Conservation (phyloP, 2,888 invertebrate species). For the Chalcosyrphus nemorum region DNA sequence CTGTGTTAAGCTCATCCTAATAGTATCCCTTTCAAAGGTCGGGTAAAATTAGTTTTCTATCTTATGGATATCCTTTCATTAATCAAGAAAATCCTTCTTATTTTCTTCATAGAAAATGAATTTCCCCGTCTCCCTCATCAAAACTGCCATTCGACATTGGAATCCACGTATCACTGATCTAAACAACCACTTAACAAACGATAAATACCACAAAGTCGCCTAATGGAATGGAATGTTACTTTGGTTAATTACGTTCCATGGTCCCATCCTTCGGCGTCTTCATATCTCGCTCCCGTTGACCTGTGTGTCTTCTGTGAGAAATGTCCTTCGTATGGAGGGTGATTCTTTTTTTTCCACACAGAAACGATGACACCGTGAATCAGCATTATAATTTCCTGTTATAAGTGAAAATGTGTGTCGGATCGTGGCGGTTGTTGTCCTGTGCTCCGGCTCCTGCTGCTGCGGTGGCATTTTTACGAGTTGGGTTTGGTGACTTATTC, state of each 20-base stretch:
- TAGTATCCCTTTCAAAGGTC: background rate
- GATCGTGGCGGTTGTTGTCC: background rate
- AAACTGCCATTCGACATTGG: background rate
- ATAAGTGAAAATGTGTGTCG: constrained; percentile 14
- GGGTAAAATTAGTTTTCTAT: background rate
- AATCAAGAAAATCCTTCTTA: background rate
- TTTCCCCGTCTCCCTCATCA: background rate
- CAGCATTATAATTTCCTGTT: constrained; percentile 45
- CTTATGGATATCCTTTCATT: background rate
- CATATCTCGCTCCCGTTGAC: background rate
- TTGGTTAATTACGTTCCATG: constrained; percentile 39
- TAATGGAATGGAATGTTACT: constrained; percentile 48
- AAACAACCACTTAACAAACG: constrained; percentile 52
- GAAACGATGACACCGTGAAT: constrained; percentile 37
- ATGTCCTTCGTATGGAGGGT: background rate
- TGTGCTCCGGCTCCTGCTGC: too few species aligned
- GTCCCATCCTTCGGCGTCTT: background rate
- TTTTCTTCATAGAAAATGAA: background rate
- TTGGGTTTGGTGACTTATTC: constrained; percentile 37
- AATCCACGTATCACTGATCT: constrained; percentile 18
- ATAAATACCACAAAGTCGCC: constrained; percentile 46
- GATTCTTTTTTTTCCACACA: background rate
- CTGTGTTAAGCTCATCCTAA: background rate
- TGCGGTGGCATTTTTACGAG: constrained; percentile 37
- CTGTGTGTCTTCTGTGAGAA: background rate